These are phyloP conservation scores for Galeopterus variegatus DNA, from an alignment of 2,113 vertebrate species.

Conservation along the genomic window DNA sequence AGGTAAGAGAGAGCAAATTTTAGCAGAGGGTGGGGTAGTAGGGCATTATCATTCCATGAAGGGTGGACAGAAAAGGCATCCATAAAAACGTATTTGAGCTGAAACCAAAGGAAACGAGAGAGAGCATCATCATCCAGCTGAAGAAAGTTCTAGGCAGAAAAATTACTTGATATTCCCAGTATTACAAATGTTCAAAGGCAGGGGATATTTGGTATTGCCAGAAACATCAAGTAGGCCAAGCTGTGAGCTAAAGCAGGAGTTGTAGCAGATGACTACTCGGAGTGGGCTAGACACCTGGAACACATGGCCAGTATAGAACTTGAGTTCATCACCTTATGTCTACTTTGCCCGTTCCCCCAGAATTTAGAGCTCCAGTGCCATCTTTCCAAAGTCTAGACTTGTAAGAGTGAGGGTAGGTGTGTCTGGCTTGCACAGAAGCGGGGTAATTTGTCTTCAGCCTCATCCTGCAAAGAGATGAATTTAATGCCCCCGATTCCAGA, in stretches of 20 bases:
- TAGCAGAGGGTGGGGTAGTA: fast-evolving
- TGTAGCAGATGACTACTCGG: not conserved
- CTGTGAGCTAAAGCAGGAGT: not conserved
- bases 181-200: not conserved
- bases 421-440: not conserved
- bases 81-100: not conserved
- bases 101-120: not conserved
- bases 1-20: not conserved
- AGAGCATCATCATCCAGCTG: not conserved
- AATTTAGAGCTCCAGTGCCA: not conserved
- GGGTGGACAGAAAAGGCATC: not conserved
- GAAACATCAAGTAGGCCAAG: not conserved
- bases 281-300: no score
- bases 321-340: not conserved
- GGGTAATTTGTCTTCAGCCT: not conserved
- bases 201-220: not conserved
- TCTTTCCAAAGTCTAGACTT: not conserved
- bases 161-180: not conserved
- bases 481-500: not conserved
- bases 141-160: not conserved
- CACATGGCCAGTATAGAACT: not conserved
- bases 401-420: not conserved
- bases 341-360: not conserved
- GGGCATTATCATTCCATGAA: not conserved
- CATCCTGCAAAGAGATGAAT: not conserved